Base-by-base conservation (phyloP, 2,797 vertebrate genomes). In the Perodicticus potto region DNA sequence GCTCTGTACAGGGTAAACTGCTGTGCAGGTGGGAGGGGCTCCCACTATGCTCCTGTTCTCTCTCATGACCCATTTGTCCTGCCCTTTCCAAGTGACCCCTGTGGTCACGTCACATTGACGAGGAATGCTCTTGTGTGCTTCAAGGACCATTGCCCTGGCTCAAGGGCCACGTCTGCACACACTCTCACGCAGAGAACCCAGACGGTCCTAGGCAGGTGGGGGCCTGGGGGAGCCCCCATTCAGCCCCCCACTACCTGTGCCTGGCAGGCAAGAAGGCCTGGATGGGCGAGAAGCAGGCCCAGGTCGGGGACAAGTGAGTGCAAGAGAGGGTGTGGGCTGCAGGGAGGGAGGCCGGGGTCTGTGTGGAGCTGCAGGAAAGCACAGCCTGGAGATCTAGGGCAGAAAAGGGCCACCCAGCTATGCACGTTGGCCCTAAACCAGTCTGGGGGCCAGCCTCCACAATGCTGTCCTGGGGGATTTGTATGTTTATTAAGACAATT, bases 71-170 rank as follows among this genome's bases (percentile, higher is more conserved):
- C 84, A 25, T 85, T 94, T 94, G 76, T 93, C 78, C 74, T 0
- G 40, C 55, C 91, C 87, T 97, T 80, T 80, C 94, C 77, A 72
- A 92, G 89, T 89, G 91, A 97, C 78, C 94, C 94, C 57, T 88
- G 69, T 23, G 45, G 91, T 97, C 97, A 97, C 69, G 76, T 95
- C 96, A 96, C 96, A 96, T 94, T 97, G 97, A 88, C 49, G 27
- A 95, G 86, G 86, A 97, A 96, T 91, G 96, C 84, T 93, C 90
- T 86, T 7, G 13, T 27, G 85, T 6, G 0, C 77, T 89, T 97
- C 97, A 97, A 95, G 97, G 96, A 74, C 97, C 93, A 96, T 97
- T 96, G 94, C 96, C 76, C 85, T 59, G 55, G 80, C 89, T 91
- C 3, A 5, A 81, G 84, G 45, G 57, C 89, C 29, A n/a, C 43